Percentiles rank a stretch among this genome's conserved stretches.
Evolutionary conservation across 1,140 invertebrate genomes (phyloP).

Genomic region (Calephelis nemesis): DNA sequence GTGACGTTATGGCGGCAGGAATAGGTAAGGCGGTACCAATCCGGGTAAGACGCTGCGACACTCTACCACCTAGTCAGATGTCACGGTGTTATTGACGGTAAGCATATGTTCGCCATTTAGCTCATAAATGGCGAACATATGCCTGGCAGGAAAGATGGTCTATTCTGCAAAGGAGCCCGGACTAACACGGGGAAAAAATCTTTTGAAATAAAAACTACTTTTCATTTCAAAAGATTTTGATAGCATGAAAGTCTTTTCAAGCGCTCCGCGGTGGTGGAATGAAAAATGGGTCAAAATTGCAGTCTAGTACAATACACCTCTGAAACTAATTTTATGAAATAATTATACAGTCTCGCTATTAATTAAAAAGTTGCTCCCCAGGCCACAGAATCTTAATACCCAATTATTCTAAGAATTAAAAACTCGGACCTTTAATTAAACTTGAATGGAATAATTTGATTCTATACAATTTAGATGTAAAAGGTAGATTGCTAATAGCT

Average conservation of each 20-base stretch:
- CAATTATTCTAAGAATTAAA: slow-evolving; percentile 34
- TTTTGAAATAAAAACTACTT: not conserved
- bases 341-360: slow-evolving; percentile 24
- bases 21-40: too few relatives aligned
- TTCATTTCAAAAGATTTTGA: not conserved
- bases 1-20: too few relatives aligned
- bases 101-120: too few relatives aligned
- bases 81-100: too few relatives aligned
- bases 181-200: too few relatives aligned
- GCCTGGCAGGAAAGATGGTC: too few relatives aligned
- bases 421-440: slow-evolving; percentile 23
- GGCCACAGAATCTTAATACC: slow-evolving; percentile 31
- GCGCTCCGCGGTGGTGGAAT: not conserved
- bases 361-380: slow-evolving; percentile 29
- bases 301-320: slow-evolving; percentile 9
- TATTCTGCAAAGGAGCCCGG: too few relatives aligned
- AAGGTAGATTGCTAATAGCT: not conserved
- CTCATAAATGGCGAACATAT: too few relatives aligned
- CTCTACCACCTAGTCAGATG: too few relatives aligned
- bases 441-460: slow-evolving; percentile 10
- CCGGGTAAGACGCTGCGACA: too few relatives aligned
- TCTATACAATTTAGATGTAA: not conserved
- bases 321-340: slow-evolving; percentile 23
- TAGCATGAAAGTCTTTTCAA: slow-evolving; percentile 15
- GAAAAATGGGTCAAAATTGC: slow-evolving; percentile 17